Evolutionary conservation across 2,797 vertebrate genomes (phyloP).

Genomic region (Tokudaia muenninki): DNA sequence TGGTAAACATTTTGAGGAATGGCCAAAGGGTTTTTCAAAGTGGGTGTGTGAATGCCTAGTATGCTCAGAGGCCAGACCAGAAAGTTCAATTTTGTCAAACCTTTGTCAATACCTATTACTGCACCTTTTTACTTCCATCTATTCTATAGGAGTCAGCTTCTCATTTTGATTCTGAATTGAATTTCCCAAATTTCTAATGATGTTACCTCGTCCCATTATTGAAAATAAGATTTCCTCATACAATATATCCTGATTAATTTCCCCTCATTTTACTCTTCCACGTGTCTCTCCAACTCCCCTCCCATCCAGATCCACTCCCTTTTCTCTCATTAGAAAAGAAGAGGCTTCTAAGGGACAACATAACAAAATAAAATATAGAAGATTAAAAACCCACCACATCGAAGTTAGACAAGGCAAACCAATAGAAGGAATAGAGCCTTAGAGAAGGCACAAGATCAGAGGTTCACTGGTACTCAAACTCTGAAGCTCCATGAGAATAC

Average conservation of each 20-base stretch:
- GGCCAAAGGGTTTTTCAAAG: not conserved
- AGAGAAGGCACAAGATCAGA: not conserved
- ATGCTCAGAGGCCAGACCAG: not conserved
- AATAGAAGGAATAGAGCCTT: not conserved
- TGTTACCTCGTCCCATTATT: not conserved
- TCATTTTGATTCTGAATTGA: not conserved
- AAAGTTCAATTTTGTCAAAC: constrained; percentile 26
- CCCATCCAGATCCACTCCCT: no score
- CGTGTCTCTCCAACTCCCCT: not conserved
- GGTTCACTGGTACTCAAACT: not conserved
- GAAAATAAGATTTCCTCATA: not conserved
- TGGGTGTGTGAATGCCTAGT: not conserved
- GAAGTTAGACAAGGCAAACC: not conserved
- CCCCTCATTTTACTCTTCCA: not conserved
- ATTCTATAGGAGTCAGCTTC: not conserved
- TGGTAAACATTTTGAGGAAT: not conserved
- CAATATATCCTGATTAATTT: not conserved
- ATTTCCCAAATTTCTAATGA: constrained; percentile 26
- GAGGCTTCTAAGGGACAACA: not conserved
- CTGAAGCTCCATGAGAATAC: not conserved
- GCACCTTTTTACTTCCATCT: not conserved
- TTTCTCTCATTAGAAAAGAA: not conserved
- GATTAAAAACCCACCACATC: not conserved
- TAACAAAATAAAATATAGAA: not conserved
- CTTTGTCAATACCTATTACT: not conserved